These are phyloP conservation scores for Lordiphosa andalusiaca DNA, from an alignment of 2,888 invertebrate genomes.

Conservation along the genomic window DNA sequence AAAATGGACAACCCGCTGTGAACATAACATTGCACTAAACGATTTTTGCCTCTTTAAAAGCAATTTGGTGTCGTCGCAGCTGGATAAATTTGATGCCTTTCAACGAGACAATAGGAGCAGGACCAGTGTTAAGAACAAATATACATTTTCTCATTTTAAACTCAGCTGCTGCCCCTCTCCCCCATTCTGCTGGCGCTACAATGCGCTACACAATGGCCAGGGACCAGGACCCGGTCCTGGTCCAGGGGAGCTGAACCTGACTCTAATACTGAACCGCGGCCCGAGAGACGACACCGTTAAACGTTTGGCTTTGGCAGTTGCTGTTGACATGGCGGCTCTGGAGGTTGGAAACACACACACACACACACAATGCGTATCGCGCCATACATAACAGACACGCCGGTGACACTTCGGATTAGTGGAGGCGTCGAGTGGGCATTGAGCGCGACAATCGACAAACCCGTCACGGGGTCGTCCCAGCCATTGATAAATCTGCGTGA, in stretches of 20 bases:
- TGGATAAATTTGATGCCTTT: constrained; percentile 30
- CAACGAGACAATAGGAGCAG: constrained; percentile 9
- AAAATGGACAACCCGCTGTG: constrained; percentile 24
- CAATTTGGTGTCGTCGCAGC: constrained; percentile 61
- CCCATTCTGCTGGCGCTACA: constrained; percentile 44
- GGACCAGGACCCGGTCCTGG: constrained; percentile 7
- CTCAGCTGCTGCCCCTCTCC: constrained; percentile 5
- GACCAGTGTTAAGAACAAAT: constrained; percentile 7
- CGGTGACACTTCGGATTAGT: constrained; percentile 61
- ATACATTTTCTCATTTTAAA: constrained; percentile 37
- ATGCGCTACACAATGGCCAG: constrained; percentile 51
- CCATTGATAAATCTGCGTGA: constrained; percentile 14
- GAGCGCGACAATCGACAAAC: constrained; percentile 29
- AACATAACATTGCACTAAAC: constrained; percentile 35
- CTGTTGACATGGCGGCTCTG: constrained; percentile 46
- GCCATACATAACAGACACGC: constrained; percentile 42
- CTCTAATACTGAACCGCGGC: background rate
- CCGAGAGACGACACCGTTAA: constrained; percentile 40
- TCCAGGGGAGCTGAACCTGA: background rate
- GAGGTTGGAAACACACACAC: constrained; percentile 18
- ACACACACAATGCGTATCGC: constrained; percentile 33
- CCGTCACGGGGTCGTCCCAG: constrained; percentile 11
- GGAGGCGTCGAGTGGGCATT: constrained; percentile 55
- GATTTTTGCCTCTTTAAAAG: constrained; percentile 44
- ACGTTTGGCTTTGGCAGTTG: constrained; percentile 40